Conservation (phyloP, 2,113 vertebrate species). For the Noturus placidus region DNA sequence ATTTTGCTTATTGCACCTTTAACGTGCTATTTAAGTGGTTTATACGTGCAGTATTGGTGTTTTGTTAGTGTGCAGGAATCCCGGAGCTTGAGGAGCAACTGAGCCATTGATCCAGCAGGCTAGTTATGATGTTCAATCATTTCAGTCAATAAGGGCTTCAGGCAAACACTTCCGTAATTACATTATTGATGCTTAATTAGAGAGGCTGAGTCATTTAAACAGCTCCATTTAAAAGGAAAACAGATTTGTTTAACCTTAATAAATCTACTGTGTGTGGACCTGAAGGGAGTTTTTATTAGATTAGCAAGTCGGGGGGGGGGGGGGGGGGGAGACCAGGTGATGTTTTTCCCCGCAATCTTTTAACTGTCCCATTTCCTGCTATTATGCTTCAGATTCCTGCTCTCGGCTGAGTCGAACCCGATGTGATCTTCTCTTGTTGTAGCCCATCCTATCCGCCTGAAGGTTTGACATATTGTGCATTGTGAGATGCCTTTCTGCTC, state of each 20-base stretch:
- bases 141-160: slow-evolving; percentile 50
- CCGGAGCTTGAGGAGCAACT: neutral
- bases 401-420: neutral
- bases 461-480: neutral
- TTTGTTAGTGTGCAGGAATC: neutral
- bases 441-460: neutral
- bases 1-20: neutral
- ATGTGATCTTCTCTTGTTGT: neutral
- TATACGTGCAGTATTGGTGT: neutral
- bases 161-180: slow-evolving; percentile 52
- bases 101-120: slow-evolving; percentile 43
- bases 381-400: neutral
- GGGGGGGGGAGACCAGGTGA: rapidly evolving
- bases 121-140: slow-evolving; percentile 55
- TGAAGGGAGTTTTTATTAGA: slow-evolving; percentile 9
- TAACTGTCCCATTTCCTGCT: neutral
- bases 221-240: slow-evolving; percentile 35
- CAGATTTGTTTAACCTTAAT: slow-evolving; percentile 13
- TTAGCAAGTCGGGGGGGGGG: neutral
- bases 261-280: neutral
- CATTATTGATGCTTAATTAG: slow-evolving; percentile 66
- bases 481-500: neutral
- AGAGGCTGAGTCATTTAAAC: slow-evolving; percentile 63
- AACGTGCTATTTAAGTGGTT: neutral
- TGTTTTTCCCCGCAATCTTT: neutral